A percentile compares a stretch with the other conserved stretches of the same genome.
These are phyloP conservation scores for Homarus gammarus DNA, from an alignment of 2,888 invertebrate genomes.

Conservation along the genomic window DNA sequence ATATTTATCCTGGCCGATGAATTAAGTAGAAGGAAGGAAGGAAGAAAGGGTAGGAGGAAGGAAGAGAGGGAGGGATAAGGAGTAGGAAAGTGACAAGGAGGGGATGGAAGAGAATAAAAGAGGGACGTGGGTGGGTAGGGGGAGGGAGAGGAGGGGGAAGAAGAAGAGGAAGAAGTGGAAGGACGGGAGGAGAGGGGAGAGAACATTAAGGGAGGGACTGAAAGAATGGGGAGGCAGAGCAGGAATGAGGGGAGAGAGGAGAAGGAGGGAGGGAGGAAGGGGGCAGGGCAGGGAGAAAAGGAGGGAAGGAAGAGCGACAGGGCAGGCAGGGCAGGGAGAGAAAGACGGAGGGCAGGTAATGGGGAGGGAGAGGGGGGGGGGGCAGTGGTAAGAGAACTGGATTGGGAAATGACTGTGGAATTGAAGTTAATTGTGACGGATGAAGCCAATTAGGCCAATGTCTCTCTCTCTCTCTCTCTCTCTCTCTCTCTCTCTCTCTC, in stretches of 20 bases:
- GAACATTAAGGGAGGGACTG: too few species aligned
- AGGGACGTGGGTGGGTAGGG: background rate
- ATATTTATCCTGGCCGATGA: too few species aligned
- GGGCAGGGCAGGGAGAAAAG: background rate
- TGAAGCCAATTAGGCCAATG: constrained; percentile 10
- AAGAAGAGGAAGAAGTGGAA: too few species aligned
- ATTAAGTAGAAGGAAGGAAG: too few species aligned
- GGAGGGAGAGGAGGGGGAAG: too few species aligned
- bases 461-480: too few species aligned
- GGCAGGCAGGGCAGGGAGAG: background rate
- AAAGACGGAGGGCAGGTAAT: background rate
- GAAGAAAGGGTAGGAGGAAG: too few species aligned
- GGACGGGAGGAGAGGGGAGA: too few species aligned
- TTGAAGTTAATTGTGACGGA: constrained; percentile 28
- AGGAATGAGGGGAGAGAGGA: too few species aligned
- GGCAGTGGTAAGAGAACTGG: background rate
- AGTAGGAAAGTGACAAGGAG: background rate
- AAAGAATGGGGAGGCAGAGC: too few species aligned
- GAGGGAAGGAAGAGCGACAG: too few species aligned
- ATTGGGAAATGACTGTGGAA: constrained; percentile 34
- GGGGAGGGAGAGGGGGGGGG: background rate
- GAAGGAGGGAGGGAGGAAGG: background rate
- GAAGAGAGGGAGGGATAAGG: background rate
- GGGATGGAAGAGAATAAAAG: background rate
- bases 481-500: too few species aligned